Percentiles rank a stretch among this genome's conserved stretches.
Conservation (phyloP, 2,888 invertebrate genomes). For the Himalopsyche kuldschensis region DNA sequence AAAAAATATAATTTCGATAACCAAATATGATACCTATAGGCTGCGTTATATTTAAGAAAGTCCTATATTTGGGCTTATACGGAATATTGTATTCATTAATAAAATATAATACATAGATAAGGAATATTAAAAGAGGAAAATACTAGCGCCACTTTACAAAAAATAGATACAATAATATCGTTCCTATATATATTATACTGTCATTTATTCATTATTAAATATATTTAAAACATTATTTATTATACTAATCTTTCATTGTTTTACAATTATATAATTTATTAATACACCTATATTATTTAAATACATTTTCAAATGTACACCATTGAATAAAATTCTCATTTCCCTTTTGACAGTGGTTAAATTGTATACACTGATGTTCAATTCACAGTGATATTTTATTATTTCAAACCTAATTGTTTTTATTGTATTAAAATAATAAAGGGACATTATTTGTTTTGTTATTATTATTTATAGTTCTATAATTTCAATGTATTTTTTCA, state of each 20-base stretch:
- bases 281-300: neutral
- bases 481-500: neutral
- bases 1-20: no score
- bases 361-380: neutral
- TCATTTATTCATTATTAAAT: no score
- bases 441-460: neutral
- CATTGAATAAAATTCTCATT: neutral
- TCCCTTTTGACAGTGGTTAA: neutral
- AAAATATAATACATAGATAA: no score
- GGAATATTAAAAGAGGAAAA: no score
- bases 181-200: no score
- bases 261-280: neutral
- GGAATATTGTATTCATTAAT: no score
- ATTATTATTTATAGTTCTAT: neutral
- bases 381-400: neutral
- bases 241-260: neutral
- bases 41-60: no score
- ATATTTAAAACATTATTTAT: no score
- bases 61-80: no score
- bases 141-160: no score
- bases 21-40: no score
- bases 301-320: neutral
- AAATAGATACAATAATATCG: no score
- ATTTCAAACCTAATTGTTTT: neutral
- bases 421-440: neutral